Evolutionary conservation across 1,140 invertebrate genomes (phyloP), one percentile per base, ranked within the genome.

Genomic region (Tenebrio molitor): DNA sequence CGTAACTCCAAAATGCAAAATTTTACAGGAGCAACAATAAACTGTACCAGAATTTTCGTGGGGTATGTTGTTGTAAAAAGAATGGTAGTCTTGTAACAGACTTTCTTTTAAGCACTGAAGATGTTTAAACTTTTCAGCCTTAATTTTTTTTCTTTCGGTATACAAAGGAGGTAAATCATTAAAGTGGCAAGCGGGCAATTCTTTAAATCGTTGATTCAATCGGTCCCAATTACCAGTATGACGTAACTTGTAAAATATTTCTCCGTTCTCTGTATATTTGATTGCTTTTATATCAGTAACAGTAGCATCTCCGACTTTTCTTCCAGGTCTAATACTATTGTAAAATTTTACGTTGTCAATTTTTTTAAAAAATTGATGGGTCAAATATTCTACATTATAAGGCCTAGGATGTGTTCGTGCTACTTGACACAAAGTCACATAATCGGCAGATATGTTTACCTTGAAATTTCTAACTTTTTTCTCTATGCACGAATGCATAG

Each of bases 401-500:
- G 73, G 63, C 10, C 2, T 70, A 15, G 62, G 70, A 15, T 71
- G 39, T 44, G 39, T 65, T 67, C 80, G 79, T 62, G 79, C 72
- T 71, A 77, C 68, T 76, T 78, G 39, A 63, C 63, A 69, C 17
- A 72, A 44, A 12, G n/a, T 2, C 17, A 74, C 33, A 68, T 76
- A 79, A 65, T 81, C 75, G 8, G 62, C 64, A n/a, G 80, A 78
- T 0, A 77, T 10, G 64, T 76, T n/a, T n/a, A n/a, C n/a, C n/a
- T n/a, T n/a, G n/a, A n/a, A n/a, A n/a, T n/a, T n/a, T n/a, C n/a
- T n/a, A n/a, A n/a, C n/a, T n/a, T n/a, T n/a, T n/a, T 53, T n/a
- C 69, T 82, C 80, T 33, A 81, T 81, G 0, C 36, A 46, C 6
- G 69, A n/a, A 70, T 84, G 81, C 8, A 82, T 74, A 1, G 71